These are phyloP conservation scores for Halcyon smyrnensis DNA, from an alignment of 2,797 vertebrate genomes.

Conservation along the genomic window DNA sequence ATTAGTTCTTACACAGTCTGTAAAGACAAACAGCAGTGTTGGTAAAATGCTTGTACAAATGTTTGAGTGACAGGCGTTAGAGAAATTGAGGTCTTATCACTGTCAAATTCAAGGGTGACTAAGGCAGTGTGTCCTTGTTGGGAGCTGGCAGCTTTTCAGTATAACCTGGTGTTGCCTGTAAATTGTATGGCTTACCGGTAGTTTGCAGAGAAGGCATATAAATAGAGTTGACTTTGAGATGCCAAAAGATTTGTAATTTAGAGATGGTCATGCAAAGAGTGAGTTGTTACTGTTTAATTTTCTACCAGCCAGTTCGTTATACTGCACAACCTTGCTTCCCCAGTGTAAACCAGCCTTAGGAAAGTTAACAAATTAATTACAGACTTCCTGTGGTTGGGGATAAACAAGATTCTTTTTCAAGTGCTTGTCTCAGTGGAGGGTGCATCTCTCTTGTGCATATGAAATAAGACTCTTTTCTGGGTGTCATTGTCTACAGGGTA, in stretches of 20 bases:
- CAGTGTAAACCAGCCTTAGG: background rate
- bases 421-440: background rate
- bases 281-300: background rate
- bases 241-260: background rate
- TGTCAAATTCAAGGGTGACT: background rate
- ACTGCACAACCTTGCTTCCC: background rate
- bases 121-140: background rate
- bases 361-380: slow-evolving; percentile 36
- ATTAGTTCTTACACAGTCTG: background rate
- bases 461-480: background rate
- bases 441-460: background rate
- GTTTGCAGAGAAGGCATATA: background rate
- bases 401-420: slow-evolving; percentile 40
- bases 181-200: background rate
- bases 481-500: background rate
- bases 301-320: background rate
- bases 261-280: background rate
- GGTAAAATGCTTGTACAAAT: background rate
- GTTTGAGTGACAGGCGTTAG: background rate
- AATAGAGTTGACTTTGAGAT: background rate
- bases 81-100: background rate
- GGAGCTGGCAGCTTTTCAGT: background rate
- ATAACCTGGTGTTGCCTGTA: background rate
- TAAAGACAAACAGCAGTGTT: background rate
- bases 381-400: background rate